Evolutionary conservation across 2,113 vertebrate species (phyloP), one percentile per base, ranked within the genome.

Genomic region (Mustelus asterias): DNA sequence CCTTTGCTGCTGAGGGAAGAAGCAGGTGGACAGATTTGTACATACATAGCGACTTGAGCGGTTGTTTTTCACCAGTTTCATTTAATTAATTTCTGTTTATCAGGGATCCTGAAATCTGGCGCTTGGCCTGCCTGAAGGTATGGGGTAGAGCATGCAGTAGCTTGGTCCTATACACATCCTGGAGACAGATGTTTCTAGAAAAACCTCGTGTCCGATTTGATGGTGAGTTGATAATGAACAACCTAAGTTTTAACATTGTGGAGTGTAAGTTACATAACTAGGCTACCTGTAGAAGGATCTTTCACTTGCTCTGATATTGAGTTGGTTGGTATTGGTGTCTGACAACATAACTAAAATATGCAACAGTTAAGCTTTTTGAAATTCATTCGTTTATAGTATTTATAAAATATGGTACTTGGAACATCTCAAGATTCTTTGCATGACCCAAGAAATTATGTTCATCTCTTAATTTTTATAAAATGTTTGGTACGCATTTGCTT

Each of bases 51-150:
- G 3, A 63, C 29, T 33, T 29, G 16, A 89, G 11, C 26, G 26
- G 14, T 89, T 89, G 44, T 8, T 48, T 86, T 33, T 60, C 44
- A 13, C 3, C 1, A 90, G 11, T 90, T 89, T 89, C 29, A n/a
- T 90, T 90, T 90, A 33, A 33, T 63, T 90, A 8, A 65, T 65
- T 93, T 93, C 89, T 67, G 7, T 95, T 60, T 97, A 96, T 88
- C 97, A 99, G 99, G 97, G 99, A 99, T 96, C 98, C 99, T 96
- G 99, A 99, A 98, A 99, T 99, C 96, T 99, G 99, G 99, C 99
- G 98, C 76, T 98, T 97, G 70, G 99, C 99, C 94, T 99, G 99
- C 97, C 96, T 99, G 96, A 98, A 98, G 97, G 98, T 99, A 89
- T 99, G 99, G 99, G 99, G 99, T 96, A 98, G 98, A 96, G 98